phyloP scores from a whole-genome alignment of 2,797 vertebrate species.

The Microctenopoma steveboyesi region DNA sequence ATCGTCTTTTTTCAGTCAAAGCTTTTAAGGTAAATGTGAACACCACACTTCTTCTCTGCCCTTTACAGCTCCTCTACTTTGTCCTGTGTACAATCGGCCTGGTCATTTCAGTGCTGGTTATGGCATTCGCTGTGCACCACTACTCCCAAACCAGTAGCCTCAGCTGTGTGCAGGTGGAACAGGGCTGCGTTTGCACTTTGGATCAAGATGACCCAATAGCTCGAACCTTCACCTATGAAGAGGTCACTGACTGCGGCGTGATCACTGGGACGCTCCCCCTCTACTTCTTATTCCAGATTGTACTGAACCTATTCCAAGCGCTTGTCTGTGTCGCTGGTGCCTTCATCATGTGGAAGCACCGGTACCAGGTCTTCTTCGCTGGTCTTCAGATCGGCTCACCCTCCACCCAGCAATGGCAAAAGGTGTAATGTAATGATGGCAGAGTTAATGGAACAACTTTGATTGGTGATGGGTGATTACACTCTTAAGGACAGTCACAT shows the following conservation, averaged over 20 bases:
- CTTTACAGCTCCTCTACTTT: constrained; percentile 90
- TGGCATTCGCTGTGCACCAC: constrained; percentile 90
- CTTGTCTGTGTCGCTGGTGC: constrained; percentile 87
- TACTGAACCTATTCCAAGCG: constrained; percentile 88
- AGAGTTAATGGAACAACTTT: constrained; percentile 27
- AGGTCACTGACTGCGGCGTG: constrained; percentile 82
- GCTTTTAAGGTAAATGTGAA: constrained; percentile 3
- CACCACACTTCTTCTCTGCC: constrained; percentile 2
- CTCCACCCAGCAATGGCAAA: constrained; percentile 77
- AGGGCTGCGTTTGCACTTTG: constrained; percentile 87
- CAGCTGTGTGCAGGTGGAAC: constrained; percentile 71
- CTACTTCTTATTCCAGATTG: constrained; percentile 90
- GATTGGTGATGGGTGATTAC: constrained; percentile 4
- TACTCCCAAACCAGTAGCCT: constrained; percentile 83
- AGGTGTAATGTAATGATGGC: constrained; percentile 67
- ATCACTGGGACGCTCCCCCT: constrained; percentile 85
- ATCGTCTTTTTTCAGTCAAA: constrained; percentile 6
- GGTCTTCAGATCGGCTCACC: constrained; percentile 82
- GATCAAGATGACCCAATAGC: constrained; percentile 87
- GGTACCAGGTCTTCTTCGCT: constrained; percentile 95
- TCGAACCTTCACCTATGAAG: constrained; percentile 87
- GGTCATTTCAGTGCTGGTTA: constrained; percentile 87
- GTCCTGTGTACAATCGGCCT: constrained; percentile 87
- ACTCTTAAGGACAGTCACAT: constrained; percentile 16
- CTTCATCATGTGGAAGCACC: constrained; percentile 97